Percentiles rank a stretch among this genome's conserved stretches.
Evolutionary conservation across 2,888 invertebrate genomes (phyloP).

Genomic region (Ormia ochracea): DNA sequence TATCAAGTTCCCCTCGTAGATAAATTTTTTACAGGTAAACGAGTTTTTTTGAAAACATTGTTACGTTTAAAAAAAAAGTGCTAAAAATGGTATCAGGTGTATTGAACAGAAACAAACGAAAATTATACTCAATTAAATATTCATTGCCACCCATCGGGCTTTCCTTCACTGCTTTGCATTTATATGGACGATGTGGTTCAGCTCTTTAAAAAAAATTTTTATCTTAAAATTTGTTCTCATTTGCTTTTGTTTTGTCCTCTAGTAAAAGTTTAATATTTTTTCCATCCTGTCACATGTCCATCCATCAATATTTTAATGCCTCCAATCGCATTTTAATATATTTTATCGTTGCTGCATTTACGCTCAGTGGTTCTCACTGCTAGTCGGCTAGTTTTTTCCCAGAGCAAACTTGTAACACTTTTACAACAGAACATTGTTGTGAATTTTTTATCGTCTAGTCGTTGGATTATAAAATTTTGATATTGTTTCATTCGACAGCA

Average conservation of each 20-base stretch:
- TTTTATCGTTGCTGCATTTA: slow-evolving; percentile 35
- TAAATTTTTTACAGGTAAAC: no score
- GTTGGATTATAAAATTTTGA: slow-evolving; percentile 59
- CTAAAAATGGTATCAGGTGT: background rate
- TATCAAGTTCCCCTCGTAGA: no score
- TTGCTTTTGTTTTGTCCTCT: background rate
- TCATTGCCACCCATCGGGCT: background rate
- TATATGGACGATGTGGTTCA: background rate
- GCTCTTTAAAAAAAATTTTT: slow-evolving; percentile 29
- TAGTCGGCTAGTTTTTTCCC: slow-evolving; percentile 12
- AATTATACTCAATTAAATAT: slow-evolving; percentile 22
- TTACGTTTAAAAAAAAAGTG: background rate
- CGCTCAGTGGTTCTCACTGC: slow-evolving; percentile 29
- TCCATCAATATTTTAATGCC: slow-evolving; percentile 55
- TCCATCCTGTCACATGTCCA: slow-evolving; percentile 45
- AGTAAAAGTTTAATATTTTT: slow-evolving; percentile 14
- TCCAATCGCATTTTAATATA: slow-evolving; percentile 9
- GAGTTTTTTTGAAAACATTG: background rate
- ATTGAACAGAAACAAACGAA: background rate
- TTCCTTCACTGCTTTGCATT: background rate
- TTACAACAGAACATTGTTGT: slow-evolving; percentile 40
- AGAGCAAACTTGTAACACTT: background rate
- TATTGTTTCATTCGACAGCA: slow-evolving; percentile 29
- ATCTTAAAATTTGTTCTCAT: background rate
- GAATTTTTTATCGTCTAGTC: slow-evolving; percentile 57